phyloP scores from a whole-genome alignment of 2,797 vertebrate genomes.

The Parambassis ranga region DNA sequence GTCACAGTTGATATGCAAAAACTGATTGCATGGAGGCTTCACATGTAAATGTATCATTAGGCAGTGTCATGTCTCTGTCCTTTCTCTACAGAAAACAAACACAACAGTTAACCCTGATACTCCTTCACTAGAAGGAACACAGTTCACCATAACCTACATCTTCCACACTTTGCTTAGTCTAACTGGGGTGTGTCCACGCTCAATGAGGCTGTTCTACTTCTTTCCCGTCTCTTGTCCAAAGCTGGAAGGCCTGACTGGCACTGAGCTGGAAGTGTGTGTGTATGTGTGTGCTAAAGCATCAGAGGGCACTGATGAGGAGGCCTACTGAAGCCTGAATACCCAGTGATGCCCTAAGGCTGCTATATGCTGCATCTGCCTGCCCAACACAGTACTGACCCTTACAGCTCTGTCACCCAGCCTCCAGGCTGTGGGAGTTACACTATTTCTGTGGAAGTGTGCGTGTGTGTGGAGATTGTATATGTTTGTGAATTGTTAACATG shows the following conservation, averaged over 20 bases:
- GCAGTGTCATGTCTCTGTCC: constrained; percentile 7
- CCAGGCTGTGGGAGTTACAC: constrained; percentile 26
- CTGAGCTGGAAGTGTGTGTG: constrained; percentile 20
- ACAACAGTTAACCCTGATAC: constrained; percentile 26
- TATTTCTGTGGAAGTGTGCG: constrained; percentile 29
- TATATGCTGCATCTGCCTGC: constrained; percentile 58
- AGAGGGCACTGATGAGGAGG: constrained; percentile 63
- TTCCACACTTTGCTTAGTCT: constrained; percentile 15
- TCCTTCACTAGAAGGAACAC: constrained; percentile 32
- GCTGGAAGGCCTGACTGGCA: constrained; percentile 30
- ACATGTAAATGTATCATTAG: constrained; percentile 1
- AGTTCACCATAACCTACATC: constrained; percentile 35
- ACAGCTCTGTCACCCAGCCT: constrained; percentile 53
- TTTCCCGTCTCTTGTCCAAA: constrained; percentile 27
- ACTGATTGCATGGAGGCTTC: neutral
- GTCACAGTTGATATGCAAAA: neutral
- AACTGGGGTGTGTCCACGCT: constrained; percentile 29
- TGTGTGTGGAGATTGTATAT: neutral
- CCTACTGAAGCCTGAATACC: constrained; percentile 69
- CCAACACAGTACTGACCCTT: constrained; percentile 42
- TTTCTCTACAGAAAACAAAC: constrained; percentile 33
- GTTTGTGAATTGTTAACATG: constrained; percentile 9
- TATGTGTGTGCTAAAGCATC: constrained; percentile 41
- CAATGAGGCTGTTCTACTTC: constrained; percentile 48
- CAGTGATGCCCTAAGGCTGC: constrained; percentile 49